Conservation (phyloP, 1,140 invertebrate species). For the Magallana gigas region DNA sequence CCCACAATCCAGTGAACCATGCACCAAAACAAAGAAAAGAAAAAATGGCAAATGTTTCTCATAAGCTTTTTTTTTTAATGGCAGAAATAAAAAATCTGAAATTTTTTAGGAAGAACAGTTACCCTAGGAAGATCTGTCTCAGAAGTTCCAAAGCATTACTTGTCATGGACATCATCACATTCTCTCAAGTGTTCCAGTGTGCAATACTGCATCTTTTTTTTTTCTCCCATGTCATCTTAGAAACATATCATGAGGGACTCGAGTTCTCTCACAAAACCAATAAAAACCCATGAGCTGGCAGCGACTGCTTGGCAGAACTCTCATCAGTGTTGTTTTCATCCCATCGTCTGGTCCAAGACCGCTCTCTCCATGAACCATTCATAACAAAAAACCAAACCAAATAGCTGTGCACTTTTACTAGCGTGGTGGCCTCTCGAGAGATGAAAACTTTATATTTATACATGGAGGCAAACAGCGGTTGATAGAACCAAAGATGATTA, state of each 20-base stretch:
- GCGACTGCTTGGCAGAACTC: slow-evolving; percentile 35
- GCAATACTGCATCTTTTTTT: slow-evolving; percentile 8
- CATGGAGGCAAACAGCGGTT: slow-evolving; percentile 22
- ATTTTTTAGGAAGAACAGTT: neutral
- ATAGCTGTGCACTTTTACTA: slow-evolving; percentile 28
- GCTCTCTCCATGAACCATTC: slow-evolving; percentile 28
- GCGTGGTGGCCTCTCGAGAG: slow-evolving; percentile 2
- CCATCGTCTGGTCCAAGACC: slow-evolving; percentile 33
- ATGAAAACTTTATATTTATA: slow-evolving; percentile 31
- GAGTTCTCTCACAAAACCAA: slow-evolving; percentile 32
- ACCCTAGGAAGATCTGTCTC: slow-evolving; percentile 28
- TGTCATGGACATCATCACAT: neutral
- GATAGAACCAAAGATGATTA: slow-evolving; percentile 34
- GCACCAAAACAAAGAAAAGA: too few species aligned
- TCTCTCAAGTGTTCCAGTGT: slow-evolving; percentile 26
- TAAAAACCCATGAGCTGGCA: slow-evolving; percentile 24
- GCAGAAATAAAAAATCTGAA: neutral
- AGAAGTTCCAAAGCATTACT: slow-evolving; percentile 30
- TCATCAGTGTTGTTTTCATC: slow-evolving; percentile 34
- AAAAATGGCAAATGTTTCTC: slow-evolving; percentile 25
- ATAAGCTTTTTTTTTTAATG: neutral
- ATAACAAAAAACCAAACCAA: neutral
- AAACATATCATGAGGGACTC: slow-evolving; percentile 33
- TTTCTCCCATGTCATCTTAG: slow-evolving; percentile 26
- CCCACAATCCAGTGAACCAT: neutral